phyloP scores from a whole-genome alignment of 2,113 vertebrate species.

The Hemiscyllium ocellatum region DNA sequence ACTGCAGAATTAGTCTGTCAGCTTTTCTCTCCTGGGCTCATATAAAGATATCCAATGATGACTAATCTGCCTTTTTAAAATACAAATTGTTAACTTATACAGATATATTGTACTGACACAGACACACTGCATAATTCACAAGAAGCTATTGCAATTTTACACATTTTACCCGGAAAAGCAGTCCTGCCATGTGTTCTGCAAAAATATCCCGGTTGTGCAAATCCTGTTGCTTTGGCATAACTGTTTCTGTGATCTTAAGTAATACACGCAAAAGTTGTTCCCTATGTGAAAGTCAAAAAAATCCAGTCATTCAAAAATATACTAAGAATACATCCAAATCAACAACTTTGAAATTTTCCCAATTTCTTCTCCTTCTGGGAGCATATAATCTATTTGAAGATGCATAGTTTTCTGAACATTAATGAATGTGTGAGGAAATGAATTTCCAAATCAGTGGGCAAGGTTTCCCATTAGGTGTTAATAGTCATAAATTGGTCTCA shows the following conservation, averaged over 20 bases:
- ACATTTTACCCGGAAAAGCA: conserved; percentile 81
- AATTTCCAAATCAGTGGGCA: neutral
- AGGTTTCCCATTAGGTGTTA: neutral
- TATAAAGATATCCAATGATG: neutral
- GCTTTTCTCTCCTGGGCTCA: neutral
- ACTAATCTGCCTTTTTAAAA: neutral
- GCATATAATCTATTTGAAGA: neutral
- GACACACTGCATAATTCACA: neutral
- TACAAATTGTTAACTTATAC: neutral
- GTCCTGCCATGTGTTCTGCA: conserved; percentile 81
- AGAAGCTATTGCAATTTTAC: neutral
- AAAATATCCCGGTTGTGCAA: conserved; percentile 78
- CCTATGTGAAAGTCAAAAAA: conserved; percentile 48
- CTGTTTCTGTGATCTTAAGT: conserved; percentile 87
- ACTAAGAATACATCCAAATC: neutral
- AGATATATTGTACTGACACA: neutral
- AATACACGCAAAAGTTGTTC: conserved; percentile 94
- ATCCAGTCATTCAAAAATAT: conserved; percentile 36
- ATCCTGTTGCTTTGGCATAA: conserved; percentile 89
- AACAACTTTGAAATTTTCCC: neutral
- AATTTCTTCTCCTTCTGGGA: neutral
- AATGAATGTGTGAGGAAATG: neutral
- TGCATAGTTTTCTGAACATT: neutral
- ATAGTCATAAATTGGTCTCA: neutral
- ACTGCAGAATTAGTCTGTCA: neutral